phyloP scores from a whole-genome alignment of 2,113 vertebrate genomes.

The Dicaeum eximium region DNA sequence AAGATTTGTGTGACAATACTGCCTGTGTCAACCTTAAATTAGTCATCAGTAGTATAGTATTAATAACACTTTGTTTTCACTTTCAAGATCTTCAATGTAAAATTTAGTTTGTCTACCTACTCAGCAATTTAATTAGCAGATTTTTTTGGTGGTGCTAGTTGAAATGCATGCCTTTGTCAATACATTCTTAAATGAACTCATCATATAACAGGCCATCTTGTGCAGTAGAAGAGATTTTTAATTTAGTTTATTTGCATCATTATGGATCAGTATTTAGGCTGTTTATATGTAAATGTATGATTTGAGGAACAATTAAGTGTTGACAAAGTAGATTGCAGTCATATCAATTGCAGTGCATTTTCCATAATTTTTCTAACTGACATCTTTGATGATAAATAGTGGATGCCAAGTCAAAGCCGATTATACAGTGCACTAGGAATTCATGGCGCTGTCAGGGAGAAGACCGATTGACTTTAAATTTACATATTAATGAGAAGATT shows the following conservation, averaged over 20 bases:
- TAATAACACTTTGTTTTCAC: conserved; percentile 28
- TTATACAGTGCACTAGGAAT: conserved; percentile 95
- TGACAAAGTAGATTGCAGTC: conserved; percentile 84
- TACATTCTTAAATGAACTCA: conserved; percentile 72
- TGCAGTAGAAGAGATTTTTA: conserved; percentile 77
- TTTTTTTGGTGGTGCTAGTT: conserved; percentile 29
- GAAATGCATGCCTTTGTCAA: conserved; percentile 61
- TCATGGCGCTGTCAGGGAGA: conserved; percentile 89
- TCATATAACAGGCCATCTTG: conserved; percentile 69
- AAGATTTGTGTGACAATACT: not conserved
- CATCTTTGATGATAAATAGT: conserved; percentile 90
- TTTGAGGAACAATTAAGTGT: conserved; percentile 88
- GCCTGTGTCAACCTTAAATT: not conserved
- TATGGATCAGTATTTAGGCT: conserved; percentile 81
- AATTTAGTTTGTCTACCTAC: conserved; percentile 34
- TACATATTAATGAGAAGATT: conserved; percentile 99
- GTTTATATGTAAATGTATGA: conserved; percentile 86
- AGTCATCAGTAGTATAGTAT: not conserved
- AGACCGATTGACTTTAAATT: conserved; percentile 99
- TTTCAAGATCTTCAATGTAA: conserved; percentile 16
- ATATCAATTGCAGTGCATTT: conserved; percentile 82
- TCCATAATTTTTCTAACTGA: conserved; percentile 87
- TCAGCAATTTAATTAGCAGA: conserved; percentile 63
- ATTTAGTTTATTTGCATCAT: conserved; percentile 84
- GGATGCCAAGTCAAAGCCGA: conserved; percentile 94